These are phyloP conservation scores for Chionoecetes opilio DNA, from an alignment of 1,140 invertebrate species.

Conservation along the genomic window DNA sequence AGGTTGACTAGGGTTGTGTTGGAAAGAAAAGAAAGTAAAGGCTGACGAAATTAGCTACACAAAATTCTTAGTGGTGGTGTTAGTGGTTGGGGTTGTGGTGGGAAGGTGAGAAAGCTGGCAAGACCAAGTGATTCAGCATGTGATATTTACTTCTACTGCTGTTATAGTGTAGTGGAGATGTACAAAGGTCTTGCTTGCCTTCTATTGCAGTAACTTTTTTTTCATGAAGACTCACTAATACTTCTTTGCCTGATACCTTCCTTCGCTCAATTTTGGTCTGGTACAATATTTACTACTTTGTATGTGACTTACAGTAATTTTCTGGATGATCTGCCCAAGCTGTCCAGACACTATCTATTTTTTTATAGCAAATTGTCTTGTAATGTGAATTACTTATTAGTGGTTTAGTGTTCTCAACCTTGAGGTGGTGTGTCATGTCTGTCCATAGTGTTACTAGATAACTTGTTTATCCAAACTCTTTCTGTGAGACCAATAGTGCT, in stretches of 20 bases:
- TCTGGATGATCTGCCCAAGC: neutral
- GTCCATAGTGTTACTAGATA: neutral
- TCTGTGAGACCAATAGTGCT: neutral
- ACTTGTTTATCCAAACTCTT: neutral
- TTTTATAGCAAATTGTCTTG: neutral
- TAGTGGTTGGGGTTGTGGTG: neutral
- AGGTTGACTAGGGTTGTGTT: neutral
- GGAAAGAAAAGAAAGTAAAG: neutral
- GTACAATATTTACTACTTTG: constrained; percentile 22
- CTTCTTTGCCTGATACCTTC: constrained; percentile 5
- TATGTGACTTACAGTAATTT: neutral
- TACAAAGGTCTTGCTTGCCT: constrained; percentile 18
- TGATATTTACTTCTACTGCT: constrained; percentile 21
- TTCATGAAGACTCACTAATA: neutral
- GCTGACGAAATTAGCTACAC: neutral
- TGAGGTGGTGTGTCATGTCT: neutral
- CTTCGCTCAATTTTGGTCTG: neutral
- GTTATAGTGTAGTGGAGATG: neutral
- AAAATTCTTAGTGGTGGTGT: neutral
- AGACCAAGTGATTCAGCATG: constrained; percentile 4
- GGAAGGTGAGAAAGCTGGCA: neutral
- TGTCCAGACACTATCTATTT: constrained; percentile 5
- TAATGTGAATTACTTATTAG: neutral
- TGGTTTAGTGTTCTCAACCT: neutral
- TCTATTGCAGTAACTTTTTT: constrained; percentile 15